These are phyloP conservation scores for Nautilus pompilius DNA, from an alignment of 1,140 invertebrate species.

Conservation along the genomic window DNA sequence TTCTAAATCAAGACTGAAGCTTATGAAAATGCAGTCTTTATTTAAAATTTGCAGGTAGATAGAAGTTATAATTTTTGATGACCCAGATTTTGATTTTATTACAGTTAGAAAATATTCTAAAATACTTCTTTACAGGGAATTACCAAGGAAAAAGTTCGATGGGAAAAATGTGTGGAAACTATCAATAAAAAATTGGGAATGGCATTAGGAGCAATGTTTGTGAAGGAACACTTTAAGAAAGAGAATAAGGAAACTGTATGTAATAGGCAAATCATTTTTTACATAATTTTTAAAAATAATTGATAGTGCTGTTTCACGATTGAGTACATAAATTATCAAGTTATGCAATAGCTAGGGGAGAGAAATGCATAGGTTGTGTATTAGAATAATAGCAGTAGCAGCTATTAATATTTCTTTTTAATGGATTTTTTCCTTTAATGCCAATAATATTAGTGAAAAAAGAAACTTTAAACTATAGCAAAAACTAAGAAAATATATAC, in stretches of 20 bases:
- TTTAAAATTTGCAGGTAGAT: too few relatives aligned
- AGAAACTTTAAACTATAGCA: too few relatives aligned
- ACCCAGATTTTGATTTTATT: background rate
- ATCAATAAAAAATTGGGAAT: conserved; percentile 80
- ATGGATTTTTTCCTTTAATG: too few relatives aligned
- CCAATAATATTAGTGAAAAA: too few relatives aligned
- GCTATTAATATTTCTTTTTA: too few relatives aligned
- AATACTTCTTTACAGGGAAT: conserved; percentile 60
- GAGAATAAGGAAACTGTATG: conserved; percentile 73
- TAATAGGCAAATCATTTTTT: conserved; percentile 5
- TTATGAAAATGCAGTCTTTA: too few relatives aligned
- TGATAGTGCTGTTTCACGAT: too few relatives aligned
- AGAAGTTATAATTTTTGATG: background rate
- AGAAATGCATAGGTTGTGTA: too few relatives aligned
- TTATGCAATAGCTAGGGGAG: too few relatives aligned
- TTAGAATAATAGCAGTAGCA: too few relatives aligned
- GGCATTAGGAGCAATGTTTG: conserved; percentile 81
- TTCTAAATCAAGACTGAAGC: background rate
- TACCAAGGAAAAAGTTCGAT: conserved; percentile 71
- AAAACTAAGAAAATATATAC: too few relatives aligned
- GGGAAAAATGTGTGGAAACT: conserved; percentile 79
- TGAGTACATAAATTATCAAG: too few relatives aligned
- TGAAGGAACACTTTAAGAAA: conserved; percentile 78
- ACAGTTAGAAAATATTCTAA: background rate
- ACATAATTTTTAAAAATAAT: background rate